Evolutionary conservation across 1,140 invertebrate genomes (phyloP), one percentile per base, ranked within the genome.

Genomic region (Ips typographus): DNA sequence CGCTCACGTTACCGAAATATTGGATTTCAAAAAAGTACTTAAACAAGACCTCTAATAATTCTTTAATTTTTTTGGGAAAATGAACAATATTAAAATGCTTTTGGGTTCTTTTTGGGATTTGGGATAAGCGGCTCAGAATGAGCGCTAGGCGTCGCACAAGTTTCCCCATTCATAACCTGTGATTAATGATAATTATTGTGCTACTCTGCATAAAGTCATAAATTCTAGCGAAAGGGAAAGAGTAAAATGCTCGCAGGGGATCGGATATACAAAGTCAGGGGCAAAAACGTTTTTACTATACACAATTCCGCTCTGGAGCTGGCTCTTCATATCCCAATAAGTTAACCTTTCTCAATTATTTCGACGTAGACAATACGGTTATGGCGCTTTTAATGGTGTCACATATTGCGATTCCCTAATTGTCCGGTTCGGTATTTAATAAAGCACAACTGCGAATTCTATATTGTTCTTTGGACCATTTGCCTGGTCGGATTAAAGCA

Each of bases 141-240:
- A 37, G 40, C 56, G 56, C 6, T 44, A 61, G 38, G 72, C 72
- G 71, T 74, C 67, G 73, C 76, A 72, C 70, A 77, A 77, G 75
- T 77, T 77, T 76, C 73, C 70, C 76, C 76, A 77, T 77, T 77
- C 76, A 77, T 77, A 77, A 77, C 74, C 65, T 73, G 72, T 77
- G 76, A 77, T 77, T 77, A 77, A 77, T 77, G 76, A 77, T 77
- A 77, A 77, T 77, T 77, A 74, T 74, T 65, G 72, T 41, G 56
- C 58, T 52, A 67, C 74, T 67, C 65, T 72, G 66, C 72, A 76
- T 76, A 70, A 73, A 75, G 76, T 76, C 74, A 74, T 76, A 76
- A 77, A 77, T 76, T 75, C 22, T 49, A 1, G 69, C 72, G 63
- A 51, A 63, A 53, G 60, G 67, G 59, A 44, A 62, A 22, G 22